These are phyloP conservation scores for Hyperoplus immaculatus DNA, from an alignment of 2,797 vertebrate genomes.

Conservation along the genomic window DNA sequence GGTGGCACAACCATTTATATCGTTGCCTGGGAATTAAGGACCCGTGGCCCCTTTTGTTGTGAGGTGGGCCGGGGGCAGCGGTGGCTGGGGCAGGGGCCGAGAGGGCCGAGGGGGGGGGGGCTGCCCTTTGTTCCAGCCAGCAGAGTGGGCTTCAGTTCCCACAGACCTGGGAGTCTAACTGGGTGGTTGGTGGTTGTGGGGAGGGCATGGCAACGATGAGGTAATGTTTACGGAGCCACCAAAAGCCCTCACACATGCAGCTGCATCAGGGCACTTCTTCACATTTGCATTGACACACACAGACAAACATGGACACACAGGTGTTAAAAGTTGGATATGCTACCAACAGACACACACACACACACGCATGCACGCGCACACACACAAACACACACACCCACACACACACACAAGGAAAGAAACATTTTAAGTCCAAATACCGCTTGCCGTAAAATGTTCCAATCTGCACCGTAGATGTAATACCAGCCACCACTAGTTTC, in stretches of 20 bases:
- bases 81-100: conserved; percentile 80
- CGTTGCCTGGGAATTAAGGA: conserved; percentile 93
- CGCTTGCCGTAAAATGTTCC: no score
- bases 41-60: conserved; percentile 87
- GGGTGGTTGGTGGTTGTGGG: conserved; percentile 39
- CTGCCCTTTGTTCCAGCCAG: conserved; percentile 90
- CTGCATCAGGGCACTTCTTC: background rate
- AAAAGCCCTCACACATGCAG: conserved; percentile 59
- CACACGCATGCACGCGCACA: conserved; percentile 18
- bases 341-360: background rate
- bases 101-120: conserved; percentile 78
- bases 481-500: no score
- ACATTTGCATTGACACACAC: background rate
- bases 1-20: conserved; percentile 88
- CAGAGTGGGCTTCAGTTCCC: conserved; percentile 90
- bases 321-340: background rate
- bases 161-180: conserved; percentile 77
- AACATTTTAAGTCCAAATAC: no score
- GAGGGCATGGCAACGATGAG: conserved; percentile 77
- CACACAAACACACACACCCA: conserved; percentile 17
- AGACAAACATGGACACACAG: background rate
- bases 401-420: conserved; percentile 16
- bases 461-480: no score
- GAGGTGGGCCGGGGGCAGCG: conserved; percentile 81
- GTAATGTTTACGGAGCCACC: conserved; percentile 84